Percentiles rank a stretch among this genome's conserved stretches.
These are phyloP conservation scores for Brachionus sp. DNA, from an alignment of 1,140 invertebrate species.

Conservation along the genomic window DNA sequence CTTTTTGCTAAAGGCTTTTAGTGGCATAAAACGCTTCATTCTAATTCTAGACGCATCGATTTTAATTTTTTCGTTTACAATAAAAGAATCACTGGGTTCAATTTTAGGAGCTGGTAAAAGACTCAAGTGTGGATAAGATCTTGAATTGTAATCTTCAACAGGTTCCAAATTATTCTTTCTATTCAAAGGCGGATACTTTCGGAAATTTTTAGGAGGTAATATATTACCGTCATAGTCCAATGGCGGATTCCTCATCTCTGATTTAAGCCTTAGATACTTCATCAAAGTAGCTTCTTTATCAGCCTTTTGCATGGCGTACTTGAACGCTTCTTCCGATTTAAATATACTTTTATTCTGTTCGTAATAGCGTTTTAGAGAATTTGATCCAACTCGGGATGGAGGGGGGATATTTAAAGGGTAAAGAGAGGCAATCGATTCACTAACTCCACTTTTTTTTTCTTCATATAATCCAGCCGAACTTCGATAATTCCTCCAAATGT, in stretches of 20 bases:
- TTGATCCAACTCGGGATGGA: constrained; percentile 54
- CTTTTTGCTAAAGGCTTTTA: background rate
- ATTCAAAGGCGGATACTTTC: constrained; percentile 51
- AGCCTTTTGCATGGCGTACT: constrained; percentile 51
- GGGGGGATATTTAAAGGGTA: constrained; percentile 57
- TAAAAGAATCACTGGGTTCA: background rate
- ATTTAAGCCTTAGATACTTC: constrained; percentile 51
- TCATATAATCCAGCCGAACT: constrained; percentile 53
- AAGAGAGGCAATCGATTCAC: constrained; percentile 55
- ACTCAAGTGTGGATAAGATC: background rate
- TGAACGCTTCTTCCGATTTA: background rate
- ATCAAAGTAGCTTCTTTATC: constrained; percentile 52
- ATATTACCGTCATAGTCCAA: constrained; percentile 57
- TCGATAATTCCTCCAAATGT: constrained; percentile 58
- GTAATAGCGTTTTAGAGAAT: constrained; percentile 51
- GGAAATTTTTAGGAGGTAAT: constrained; percentile 56
- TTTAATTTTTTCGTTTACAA: constrained; percentile 21
- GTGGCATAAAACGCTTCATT: background rate
- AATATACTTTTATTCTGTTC: constrained; percentile 51
- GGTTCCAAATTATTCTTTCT: background rate
- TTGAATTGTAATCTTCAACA: background rate
- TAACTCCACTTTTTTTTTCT: constrained; percentile 52
- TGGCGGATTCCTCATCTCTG: constrained; percentile 55
- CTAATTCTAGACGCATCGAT: constrained; percentile 7
- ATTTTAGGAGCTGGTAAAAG: background rate